These are phyloP conservation scores for Catostylus mosaicus DNA, from an alignment of 30 jellyfish, hydroid and myxozoan genomes.

Conservation along the genomic window DNA sequence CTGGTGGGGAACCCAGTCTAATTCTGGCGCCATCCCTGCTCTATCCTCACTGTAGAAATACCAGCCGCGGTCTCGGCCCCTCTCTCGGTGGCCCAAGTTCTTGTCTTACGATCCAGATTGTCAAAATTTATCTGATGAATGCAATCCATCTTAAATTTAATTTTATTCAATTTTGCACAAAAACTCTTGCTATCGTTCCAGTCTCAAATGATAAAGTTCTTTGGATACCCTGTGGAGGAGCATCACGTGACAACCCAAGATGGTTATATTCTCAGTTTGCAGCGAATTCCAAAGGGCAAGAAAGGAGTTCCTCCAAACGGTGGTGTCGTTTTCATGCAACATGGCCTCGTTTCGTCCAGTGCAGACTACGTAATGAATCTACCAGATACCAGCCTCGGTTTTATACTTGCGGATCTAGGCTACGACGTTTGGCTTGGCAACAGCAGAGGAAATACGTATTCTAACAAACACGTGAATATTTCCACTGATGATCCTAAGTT, in stretches of 20 bases:
- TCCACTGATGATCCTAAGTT: slow-evolving; percentile 66
- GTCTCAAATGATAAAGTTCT: slow-evolving; percentile 79
- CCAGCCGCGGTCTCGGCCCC: too few species aligned
- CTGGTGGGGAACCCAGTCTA: too few species aligned
- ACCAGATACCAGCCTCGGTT: slow-evolving; percentile 90
- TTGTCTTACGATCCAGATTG: too few species aligned
- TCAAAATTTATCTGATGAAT: too few species aligned
- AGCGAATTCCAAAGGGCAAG: slow-evolving; percentile 91
- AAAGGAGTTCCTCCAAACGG: slow-evolving; percentile 71
- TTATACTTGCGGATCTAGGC: slow-evolving; percentile 90
- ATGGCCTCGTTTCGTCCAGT: slow-evolving; percentile 85
- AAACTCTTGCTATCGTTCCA: slow-evolving; percentile 1
- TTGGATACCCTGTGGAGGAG: slow-evolving; percentile 88
- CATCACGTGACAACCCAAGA: slow-evolving; percentile 83
- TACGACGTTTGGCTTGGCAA: slow-evolving; percentile 98
- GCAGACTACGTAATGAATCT: slow-evolving; percentile 87
- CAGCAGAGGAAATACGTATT: slow-evolving; percentile 93
- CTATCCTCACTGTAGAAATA: too few species aligned
- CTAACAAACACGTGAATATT: slow-evolving; percentile 72
- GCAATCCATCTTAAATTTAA: neutral
- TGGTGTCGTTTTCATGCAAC: slow-evolving; percentile 81
- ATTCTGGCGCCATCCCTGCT: too few species aligned
- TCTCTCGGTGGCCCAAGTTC: too few species aligned
- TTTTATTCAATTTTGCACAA: neutral
- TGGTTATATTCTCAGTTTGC: slow-evolving; percentile 91